Evolutionary conservation across 1,140 invertebrate genomes (phyloP).

Genomic region (Glossosoma conforme): DNA sequence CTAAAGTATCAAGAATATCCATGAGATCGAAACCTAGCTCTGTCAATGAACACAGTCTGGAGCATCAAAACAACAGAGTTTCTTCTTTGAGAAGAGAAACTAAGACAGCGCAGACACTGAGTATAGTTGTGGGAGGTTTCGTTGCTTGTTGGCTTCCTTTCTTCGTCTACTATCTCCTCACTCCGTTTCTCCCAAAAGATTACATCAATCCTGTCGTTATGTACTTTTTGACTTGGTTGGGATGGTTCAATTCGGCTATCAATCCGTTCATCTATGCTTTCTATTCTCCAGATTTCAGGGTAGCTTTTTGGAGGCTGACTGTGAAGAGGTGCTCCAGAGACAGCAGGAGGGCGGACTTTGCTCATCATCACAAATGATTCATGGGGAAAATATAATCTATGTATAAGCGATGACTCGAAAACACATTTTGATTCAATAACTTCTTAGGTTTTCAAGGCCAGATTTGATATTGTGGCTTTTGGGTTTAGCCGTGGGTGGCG

Average conservation of each 20-base stretch:
- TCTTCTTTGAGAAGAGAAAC: constrained; percentile 67
- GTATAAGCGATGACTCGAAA: no score
- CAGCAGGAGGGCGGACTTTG: constrained; percentile 31
- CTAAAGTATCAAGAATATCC: constrained; percentile 25
- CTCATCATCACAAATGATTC: constrained; percentile 26
- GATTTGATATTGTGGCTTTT: no score
- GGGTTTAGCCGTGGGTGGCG: no score
- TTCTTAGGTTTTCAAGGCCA: no score
- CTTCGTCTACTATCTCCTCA: constrained; percentile 80
- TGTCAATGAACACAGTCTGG: constrained; percentile 36
- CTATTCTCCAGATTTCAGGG: constrained; percentile 77
- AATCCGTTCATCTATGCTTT: constrained; percentile 87
- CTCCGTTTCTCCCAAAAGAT: constrained; percentile 61
- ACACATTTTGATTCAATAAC: no score
- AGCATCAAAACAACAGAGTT: constrained; percentile 51
- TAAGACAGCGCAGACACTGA: constrained; percentile 86
- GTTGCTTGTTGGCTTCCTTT: constrained; percentile 87
- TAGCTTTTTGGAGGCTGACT: constrained; percentile 77
- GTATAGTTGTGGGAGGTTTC: constrained; percentile 88
- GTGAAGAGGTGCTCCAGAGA: constrained; percentile 49
- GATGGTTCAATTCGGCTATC: constrained; percentile 87
- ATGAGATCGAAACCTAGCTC: constrained; percentile 24
- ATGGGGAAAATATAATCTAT: no score
- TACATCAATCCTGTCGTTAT: constrained; percentile 62
- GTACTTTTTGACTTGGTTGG: constrained; percentile 83